Conservation (phyloP, 2,113 vertebrate genomes). For the Aviceda subcristata region DNA sequence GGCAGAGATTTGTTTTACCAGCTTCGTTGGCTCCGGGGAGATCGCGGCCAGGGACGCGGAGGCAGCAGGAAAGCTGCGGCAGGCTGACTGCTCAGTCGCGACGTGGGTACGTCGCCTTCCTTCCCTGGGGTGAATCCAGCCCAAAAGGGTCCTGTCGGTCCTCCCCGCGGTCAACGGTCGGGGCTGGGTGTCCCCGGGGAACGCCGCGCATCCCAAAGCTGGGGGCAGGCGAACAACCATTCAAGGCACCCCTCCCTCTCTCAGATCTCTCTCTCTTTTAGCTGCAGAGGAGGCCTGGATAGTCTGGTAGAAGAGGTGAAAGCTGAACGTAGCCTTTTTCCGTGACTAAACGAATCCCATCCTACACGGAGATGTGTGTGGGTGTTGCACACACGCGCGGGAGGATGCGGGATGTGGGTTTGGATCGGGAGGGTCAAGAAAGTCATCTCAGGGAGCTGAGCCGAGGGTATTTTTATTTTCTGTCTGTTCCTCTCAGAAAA, state of each 20-base stretch:
- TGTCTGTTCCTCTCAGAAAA: not conserved
- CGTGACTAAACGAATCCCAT: not conserved
- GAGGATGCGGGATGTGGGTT: not conserved
- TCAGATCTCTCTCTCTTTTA: rapidly evolving
- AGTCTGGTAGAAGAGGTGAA: not conserved
- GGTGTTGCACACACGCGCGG: not conserved
- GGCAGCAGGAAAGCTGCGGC: not conserved
- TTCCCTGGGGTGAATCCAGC: not conserved
- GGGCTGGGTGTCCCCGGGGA: not conserved
- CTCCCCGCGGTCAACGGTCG: rapidly evolving
- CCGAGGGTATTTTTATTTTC: not conserved
- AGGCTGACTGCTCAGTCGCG: not conserved
- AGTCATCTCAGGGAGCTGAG: not conserved
- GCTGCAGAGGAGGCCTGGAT: not conserved
- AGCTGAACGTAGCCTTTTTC: not conserved
- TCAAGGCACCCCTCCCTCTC: not conserved
- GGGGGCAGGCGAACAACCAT: rapidly evolving
- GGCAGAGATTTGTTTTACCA: rapidly evolving
- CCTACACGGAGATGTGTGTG: not conserved
- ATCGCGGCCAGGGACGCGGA: not conserved
- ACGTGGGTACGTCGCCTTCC: rapidly evolving
- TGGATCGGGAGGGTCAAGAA: not conserved
- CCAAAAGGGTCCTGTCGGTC: rapidly evolving
- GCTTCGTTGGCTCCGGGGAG: not conserved
- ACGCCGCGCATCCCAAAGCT: rapidly evolving